Evolutionary conservation across 2,113 vertebrate genomes (phyloP).

Genomic region (Catharus fuscescens): DNA sequence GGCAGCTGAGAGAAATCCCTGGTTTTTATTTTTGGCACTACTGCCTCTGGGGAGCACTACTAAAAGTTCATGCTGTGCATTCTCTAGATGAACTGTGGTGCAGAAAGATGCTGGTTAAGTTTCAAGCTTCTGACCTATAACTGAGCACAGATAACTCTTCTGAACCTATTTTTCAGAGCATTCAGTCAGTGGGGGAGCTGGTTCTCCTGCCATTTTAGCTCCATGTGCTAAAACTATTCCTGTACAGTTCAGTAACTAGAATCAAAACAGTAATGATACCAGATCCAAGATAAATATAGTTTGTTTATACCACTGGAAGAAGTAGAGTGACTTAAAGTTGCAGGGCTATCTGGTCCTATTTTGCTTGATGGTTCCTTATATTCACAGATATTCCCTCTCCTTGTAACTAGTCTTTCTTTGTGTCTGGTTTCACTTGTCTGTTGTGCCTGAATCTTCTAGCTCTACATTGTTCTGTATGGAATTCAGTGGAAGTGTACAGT

Average conservation of each 20-base stretch:
- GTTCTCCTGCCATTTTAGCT: background rate
- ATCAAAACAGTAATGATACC: background rate
- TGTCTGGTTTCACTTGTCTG: background rate
- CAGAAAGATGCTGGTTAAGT: background rate
- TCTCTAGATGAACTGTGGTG: background rate
- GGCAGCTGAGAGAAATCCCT: background rate
- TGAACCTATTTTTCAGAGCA: background rate
- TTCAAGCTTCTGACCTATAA: background rate
- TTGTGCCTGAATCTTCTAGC: background rate
- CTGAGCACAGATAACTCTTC: background rate
- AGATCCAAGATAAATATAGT: background rate
- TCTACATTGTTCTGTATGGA: background rate
- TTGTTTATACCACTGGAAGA: background rate
- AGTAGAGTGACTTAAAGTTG: background rate
- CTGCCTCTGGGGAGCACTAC: background rate
- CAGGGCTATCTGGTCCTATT: background rate
- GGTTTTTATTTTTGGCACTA: background rate
- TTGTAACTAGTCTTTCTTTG: background rate
- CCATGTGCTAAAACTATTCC: background rate
- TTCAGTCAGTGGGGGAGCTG: background rate
- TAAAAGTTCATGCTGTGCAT: background rate
- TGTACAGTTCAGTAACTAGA: background rate
- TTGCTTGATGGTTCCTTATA: background rate
- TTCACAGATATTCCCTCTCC: background rate
- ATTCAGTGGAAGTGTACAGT: background rate